A percentile compares a stretch with the other conserved stretches of the same genome.
Evolutionary conservation across 2,113 vertebrate genomes (phyloP).

Genomic region (Podilymbus podiceps): DNA sequence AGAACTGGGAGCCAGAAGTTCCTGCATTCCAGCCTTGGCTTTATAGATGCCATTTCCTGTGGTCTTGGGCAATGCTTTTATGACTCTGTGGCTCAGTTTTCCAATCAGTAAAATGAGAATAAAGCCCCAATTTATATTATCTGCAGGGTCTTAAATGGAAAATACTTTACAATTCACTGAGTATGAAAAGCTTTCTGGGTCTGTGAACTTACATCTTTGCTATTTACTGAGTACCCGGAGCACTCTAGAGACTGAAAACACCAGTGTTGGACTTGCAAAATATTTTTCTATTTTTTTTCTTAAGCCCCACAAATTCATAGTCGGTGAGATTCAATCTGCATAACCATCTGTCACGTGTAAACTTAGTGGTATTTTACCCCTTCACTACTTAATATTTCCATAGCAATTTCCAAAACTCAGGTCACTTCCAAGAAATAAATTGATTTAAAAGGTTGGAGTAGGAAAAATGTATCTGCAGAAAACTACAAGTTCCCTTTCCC

Average conservation of each 20-base stretch:
- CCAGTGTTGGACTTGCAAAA: not conserved
- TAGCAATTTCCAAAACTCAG: not conserved
- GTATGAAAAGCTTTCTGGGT: not conserved
- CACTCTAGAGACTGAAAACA: not conserved
- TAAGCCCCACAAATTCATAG: not conserved
- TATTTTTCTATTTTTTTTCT: not conserved
- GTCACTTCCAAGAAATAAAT: not conserved
- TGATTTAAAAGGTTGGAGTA: not conserved
- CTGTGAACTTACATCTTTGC: not conserved
- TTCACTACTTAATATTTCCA: not conserved
- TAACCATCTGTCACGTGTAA: not conserved
- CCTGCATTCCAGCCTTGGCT: not conserved
- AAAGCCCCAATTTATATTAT: not conserved
- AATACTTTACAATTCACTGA: not conserved
- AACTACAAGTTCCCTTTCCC: not conserved
- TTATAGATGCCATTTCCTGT: not conserved
- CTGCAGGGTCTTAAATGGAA: not conserved
- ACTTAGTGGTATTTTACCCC: not conserved
- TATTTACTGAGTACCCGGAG: not conserved
- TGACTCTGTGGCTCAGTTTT: not conserved
- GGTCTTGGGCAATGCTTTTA: not conserved
- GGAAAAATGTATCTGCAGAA: not conserved
- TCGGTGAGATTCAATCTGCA: not conserved
- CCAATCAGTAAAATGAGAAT: not conserved
- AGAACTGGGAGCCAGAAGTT: not conserved